A percentile compares a stretch with the other conserved stretches of the same genome.
These are phyloP conservation scores for Corydoras sp. DNA, from an alignment of 2,113 vertebrate species.

Conservation along the genomic window DNA sequence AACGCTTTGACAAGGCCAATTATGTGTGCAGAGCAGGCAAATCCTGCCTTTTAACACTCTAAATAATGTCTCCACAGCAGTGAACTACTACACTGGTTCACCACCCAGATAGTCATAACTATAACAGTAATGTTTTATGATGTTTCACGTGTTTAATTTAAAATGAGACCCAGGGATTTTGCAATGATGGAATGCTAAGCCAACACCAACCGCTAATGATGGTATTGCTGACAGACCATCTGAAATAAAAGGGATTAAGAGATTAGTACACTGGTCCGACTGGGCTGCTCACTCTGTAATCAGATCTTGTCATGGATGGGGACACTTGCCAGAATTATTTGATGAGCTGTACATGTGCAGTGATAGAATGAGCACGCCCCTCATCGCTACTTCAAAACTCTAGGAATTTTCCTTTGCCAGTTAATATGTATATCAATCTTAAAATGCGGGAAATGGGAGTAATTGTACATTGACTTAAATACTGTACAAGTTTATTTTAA, in stretches of 20 bases:
- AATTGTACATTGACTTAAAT: no score
- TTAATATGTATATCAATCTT: background rate
- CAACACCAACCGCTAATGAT: background rate
- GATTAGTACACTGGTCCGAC: background rate
- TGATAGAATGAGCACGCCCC: background rate
- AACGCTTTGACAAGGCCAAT: no score
- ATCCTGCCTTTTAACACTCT: no score
- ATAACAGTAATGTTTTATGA: background rate
- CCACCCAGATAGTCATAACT: background rate
- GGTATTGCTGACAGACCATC: background rate
- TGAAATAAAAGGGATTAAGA: background rate
- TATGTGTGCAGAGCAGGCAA: no score
- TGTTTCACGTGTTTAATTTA: background rate
- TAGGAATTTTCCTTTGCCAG: background rate
- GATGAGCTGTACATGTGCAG: background rate
- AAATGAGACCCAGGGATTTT: background rate
- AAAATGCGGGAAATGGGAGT: no score
- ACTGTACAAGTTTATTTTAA: no score
- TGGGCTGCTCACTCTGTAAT: constrained; percentile 7
- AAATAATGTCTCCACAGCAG: no score
- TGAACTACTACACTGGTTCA: no score
- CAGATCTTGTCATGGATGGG: background rate
- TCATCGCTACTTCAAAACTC: background rate
- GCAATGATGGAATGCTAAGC: background rate
- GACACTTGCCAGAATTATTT: background rate